phyloP scores from a whole-genome alignment of 92 coral and sea anemone genomes.

The Epizoanthus ramosus region DNA sequence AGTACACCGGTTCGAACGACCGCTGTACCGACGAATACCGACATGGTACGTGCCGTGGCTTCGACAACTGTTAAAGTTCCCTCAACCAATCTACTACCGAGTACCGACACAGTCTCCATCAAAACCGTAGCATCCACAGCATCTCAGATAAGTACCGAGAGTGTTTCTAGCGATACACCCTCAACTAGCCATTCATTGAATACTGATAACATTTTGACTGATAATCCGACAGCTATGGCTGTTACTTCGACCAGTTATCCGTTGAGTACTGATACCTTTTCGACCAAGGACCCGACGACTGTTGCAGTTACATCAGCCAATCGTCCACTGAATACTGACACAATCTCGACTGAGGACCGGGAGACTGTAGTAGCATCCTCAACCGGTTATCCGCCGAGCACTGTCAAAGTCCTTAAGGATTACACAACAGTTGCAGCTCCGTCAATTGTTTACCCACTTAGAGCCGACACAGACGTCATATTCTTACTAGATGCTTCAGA shows the following conservation, averaged over 20 bases:
- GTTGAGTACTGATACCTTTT: background rate
- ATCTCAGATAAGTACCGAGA: background rate
- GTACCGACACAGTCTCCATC: too few species aligned
- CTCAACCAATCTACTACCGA: too few species aligned
- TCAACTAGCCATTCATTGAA: background rate
- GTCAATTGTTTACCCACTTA: background rate
- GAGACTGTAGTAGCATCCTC: background rate
- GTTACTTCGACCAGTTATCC: background rate
- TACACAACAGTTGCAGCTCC: too few species aligned
- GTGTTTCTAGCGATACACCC: slow-evolving; percentile 12
- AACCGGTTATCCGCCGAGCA: background rate
- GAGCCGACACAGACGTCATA: slow-evolving; percentile 10
- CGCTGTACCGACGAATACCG: background rate
- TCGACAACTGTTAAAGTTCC: too few species aligned
- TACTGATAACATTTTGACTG: background rate
- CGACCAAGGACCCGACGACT: background rate
- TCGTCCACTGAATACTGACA: background rate
- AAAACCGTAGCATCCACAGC: too few species aligned
- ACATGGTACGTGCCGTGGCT: too few species aligned
- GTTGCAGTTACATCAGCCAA: background rate
- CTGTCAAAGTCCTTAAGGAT: background rate
- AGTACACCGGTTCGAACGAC: background rate
- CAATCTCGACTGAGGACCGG: background rate
- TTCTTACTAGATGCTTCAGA: slow-evolving; percentile 31
- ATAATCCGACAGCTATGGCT: background rate